Conservation (phyloP, 2,113 vertebrate genomes). For the Rhinoderma darwinii region DNA sequence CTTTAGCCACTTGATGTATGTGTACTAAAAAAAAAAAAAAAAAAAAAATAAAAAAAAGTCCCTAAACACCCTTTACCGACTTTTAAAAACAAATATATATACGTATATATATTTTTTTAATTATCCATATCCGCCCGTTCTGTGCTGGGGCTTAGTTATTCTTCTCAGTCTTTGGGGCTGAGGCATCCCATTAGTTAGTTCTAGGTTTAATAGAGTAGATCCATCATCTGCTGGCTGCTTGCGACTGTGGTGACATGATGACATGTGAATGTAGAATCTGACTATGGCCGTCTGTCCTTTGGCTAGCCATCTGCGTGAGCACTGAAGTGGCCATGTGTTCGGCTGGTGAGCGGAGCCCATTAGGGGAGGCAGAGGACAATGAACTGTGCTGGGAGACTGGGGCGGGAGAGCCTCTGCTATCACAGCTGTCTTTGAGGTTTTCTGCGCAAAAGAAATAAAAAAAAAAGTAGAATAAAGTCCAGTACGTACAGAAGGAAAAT, state of each 20-base stretch:
- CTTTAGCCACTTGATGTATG: constrained; percentile 38
- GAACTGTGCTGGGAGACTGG: constrained; percentile 95
- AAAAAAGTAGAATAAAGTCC: not conserved
- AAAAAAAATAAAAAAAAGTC: constrained; percentile 56
- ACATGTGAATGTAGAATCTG: constrained; percentile 76
- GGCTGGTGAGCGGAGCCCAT: constrained; percentile 89
- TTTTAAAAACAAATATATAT: constrained; percentile 58
- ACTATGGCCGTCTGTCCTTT: constrained; percentile 82
- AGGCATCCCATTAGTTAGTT: constrained; percentile 60
- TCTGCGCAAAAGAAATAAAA: constrained; percentile 67
- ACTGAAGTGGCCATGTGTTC: constrained; percentile 95
- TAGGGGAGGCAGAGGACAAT: constrained; percentile 78
- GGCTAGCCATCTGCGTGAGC: constrained; percentile 92
- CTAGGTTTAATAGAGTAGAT: constrained; percentile 60
- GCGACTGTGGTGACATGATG: constrained; percentile 91
- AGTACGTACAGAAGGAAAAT: not conserved
- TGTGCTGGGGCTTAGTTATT: constrained; percentile 50
- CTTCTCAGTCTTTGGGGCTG: constrained; percentile 59
- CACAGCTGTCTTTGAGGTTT: constrained; percentile 88
- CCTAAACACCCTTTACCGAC: constrained; percentile 69
- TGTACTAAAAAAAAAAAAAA: constrained; percentile 43
- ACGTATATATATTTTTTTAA: constrained; percentile 56
- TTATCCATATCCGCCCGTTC: constrained; percentile 56
- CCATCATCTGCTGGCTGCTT: constrained; percentile 95
- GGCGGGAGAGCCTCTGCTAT: constrained; percentile 87